A percentile compares a stretch with the other conserved stretches of the same genome.
Conservation (phyloP, 2,113 vertebrate genomes). For the Paracyprichromis sp. region DNA sequence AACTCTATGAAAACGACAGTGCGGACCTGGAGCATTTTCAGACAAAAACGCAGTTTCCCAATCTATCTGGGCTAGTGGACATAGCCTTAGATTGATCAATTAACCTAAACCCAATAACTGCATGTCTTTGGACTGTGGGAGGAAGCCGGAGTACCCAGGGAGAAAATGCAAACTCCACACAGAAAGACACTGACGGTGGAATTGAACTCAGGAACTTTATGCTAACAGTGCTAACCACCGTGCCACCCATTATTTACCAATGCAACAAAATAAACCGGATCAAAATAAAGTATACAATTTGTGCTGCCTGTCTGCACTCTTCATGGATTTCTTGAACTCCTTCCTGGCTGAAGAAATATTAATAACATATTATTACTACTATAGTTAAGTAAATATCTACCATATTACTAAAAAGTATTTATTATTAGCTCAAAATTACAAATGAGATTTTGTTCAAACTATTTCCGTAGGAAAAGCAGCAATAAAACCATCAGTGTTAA, state of each 20-base stretch:
- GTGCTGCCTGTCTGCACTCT: neutral
- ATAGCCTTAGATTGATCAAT: neutral
- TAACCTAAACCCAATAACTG: neutral
- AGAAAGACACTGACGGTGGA: neutral
- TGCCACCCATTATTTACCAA: neutral
- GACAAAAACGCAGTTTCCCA: neutral
- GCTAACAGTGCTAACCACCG: neutral
- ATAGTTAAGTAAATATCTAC: neutral
- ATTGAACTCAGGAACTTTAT: neutral
- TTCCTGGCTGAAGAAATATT: neutral
- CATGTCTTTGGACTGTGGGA: neutral
- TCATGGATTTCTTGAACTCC: neutral
- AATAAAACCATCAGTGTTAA: neutral
- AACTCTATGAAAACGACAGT: neutral
- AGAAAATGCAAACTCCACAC: neutral
- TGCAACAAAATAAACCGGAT: neutral
- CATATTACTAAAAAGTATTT: neutral
- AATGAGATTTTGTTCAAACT: neutral
- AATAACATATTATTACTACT: neutral
- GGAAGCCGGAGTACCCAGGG: neutral
- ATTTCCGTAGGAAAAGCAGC: neutral
- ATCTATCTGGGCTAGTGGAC: neutral
- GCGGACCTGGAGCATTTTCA: neutral
- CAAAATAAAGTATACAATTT: neutral
- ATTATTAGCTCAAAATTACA: neutral